Percentiles rank a stretch among this genome's conserved stretches.
phyloP scores from a whole-genome alignment of 2,113 vertebrate species.

The Pluvianellus socialis region DNA sequence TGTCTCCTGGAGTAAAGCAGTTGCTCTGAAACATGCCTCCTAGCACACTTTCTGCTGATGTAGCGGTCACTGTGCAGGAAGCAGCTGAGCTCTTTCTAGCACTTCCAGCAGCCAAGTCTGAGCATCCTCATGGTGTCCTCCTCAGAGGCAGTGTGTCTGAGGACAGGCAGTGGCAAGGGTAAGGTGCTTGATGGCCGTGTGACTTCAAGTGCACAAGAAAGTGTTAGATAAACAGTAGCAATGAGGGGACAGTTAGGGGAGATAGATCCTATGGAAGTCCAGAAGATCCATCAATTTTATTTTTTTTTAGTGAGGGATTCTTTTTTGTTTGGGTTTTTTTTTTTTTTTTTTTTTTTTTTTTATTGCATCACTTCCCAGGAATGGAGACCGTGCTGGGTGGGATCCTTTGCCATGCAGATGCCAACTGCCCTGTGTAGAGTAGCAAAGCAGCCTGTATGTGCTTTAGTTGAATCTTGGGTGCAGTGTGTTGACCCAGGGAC shows the following conservation, averaged over 20 bases:
- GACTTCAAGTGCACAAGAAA: not conserved
- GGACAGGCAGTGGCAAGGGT: not conserved
- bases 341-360: not conserved
- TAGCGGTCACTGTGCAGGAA: not conserved
- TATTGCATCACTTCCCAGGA: not conserved
- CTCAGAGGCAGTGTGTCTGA: not conserved
- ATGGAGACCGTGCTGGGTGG: fast-evolving
- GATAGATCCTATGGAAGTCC: not conserved
- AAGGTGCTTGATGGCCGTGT: not conserved
- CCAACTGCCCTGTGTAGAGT: not conserved
- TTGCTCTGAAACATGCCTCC: not conserved
- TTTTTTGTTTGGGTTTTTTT: no score
- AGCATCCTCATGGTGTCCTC: not conserved
- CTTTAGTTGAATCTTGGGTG: not conserved
- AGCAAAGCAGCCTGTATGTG: not conserved
- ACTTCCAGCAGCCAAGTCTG: not conserved
- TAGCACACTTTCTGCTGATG: not conserved
- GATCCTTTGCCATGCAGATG: not conserved
- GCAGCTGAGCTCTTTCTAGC: not conserved
- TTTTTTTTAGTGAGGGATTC: not conserved
- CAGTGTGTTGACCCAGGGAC: not conserved
- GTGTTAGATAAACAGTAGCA: not conserved
- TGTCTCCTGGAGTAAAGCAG: not conserved
- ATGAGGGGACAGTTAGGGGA: not conserved
- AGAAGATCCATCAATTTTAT: not conserved